Conservation (phyloP, 1,140 invertebrate genomes). For the Zaprionus lachaisei region DNA sequence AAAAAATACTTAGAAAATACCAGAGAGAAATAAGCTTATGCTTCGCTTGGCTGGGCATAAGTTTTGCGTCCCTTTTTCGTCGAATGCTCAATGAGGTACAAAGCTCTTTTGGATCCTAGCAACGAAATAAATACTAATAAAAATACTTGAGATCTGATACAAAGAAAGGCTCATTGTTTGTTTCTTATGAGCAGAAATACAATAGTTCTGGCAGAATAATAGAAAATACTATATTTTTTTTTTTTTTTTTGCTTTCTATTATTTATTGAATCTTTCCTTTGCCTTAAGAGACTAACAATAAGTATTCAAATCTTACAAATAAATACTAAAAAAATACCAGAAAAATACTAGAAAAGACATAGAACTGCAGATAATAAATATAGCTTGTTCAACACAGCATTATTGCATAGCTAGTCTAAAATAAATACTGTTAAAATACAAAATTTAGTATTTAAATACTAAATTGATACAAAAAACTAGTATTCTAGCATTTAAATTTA, state of each 20-base stretch:
- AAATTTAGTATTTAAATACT: background rate
- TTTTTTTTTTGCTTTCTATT: too few relatives aligned
- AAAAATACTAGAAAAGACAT: background rate
- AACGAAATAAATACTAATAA: background rate
- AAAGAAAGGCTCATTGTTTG: background rate
- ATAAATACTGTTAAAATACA: background rate
- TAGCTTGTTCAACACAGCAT: background rate
- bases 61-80: background rate
- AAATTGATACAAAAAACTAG: background rate
- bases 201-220: background rate
- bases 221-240: too few relatives aligned
- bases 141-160: background rate
- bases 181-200: background rate
- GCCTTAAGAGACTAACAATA: too few relatives aligned
- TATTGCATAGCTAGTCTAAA: background rate
- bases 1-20: background rate
- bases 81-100: background rate
- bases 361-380: too few relatives aligned
- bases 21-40: slow-evolving; percentile 1
- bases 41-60: background rate
- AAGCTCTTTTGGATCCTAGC: background rate
- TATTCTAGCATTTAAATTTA: background rate
- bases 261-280: too few relatives aligned
- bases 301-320: too few relatives aligned
- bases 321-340: background rate